phyloP scores from a whole-genome alignment of 2,113 vertebrate genomes.

The Chionis minor region DNA sequence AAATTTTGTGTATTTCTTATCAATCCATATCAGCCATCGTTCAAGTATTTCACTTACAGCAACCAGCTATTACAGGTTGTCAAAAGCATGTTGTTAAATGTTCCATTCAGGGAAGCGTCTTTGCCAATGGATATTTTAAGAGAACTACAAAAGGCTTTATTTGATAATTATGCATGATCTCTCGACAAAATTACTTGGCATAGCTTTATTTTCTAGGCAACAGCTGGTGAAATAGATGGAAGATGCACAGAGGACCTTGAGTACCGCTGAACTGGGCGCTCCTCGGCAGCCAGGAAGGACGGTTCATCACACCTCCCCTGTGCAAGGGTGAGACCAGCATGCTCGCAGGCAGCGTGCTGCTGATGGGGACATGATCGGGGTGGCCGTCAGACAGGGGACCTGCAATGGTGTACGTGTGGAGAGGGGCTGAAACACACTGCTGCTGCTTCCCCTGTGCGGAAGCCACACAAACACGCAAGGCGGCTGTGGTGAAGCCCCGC shows the following conservation, averaged over 20 bases:
- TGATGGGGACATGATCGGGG: accelerated
- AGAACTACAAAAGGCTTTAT: background rate
- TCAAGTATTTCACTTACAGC: background rate
- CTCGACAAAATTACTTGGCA: background rate
- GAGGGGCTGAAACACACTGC: background rate
- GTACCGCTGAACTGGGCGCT: accelerated
- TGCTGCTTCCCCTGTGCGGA: accelerated
- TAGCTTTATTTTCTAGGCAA: background rate
- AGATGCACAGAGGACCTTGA: background rate
- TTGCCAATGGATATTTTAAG: background rate
- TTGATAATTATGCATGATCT: background rate
- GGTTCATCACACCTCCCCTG: background rate
- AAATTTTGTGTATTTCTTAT: background rate
- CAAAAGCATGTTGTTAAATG: background rate
- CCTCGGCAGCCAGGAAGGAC: accelerated
- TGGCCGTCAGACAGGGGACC: background rate
- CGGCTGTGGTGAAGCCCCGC: background rate
- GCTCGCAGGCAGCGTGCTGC: background rate
- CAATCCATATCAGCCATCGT: background rate
- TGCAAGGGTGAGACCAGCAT: accelerated
- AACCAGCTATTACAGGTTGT: background rate
- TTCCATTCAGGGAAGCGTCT: background rate
- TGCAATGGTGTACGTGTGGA: background rate
- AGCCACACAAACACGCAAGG: background rate
- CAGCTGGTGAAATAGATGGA: background rate